Percentiles rank a stretch among this genome's conserved stretches.
These are phyloP conservation scores for Dolichoris vasculosae DNA, from an alignment of 1,140 invertebrate genomes.

Conservation along the genomic window DNA sequence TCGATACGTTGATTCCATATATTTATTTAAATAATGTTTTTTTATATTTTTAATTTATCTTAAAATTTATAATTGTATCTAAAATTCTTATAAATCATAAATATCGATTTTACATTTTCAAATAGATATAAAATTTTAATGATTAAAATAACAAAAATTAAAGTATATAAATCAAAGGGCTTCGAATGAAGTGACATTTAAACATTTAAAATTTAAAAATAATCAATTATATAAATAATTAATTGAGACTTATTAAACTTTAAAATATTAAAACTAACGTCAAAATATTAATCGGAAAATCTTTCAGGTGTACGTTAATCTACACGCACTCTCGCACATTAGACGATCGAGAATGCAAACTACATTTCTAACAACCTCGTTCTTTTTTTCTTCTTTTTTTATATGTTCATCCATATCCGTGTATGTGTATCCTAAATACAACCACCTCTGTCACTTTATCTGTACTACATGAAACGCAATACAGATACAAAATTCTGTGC, in stretches of 20 bases:
- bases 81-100: too few species aligned
- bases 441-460: slow-evolving; percentile 34
- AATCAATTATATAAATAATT: too few species aligned
- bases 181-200: too few species aligned
- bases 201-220: too few species aligned
- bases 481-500: slow-evolving; percentile 96
- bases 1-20: neutral
- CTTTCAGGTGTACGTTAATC: neutral
- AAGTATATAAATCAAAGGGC: too few species aligned
- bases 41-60: neutral
- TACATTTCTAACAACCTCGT: slow-evolving; percentile 54
- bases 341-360: slow-evolving; percentile 56
- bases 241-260: too few species aligned
- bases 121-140: too few species aligned
- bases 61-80: neutral
- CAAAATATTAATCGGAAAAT: neutral
- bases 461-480: slow-evolving; percentile 62
- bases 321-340: slow-evolving; percentile 37
- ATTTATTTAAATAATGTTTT: neutral
- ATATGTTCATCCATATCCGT: slow-evolving; percentile 50
- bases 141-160: too few species aligned
- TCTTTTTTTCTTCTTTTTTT: slow-evolving; percentile 64
- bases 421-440: slow-evolving; percentile 36
- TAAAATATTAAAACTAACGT: neutral
- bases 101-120: too few species aligned